These are phyloP conservation scores for Sapajus apella DNA, from an alignment of 2,113 vertebrate genomes.

Conservation along the genomic window DNA sequence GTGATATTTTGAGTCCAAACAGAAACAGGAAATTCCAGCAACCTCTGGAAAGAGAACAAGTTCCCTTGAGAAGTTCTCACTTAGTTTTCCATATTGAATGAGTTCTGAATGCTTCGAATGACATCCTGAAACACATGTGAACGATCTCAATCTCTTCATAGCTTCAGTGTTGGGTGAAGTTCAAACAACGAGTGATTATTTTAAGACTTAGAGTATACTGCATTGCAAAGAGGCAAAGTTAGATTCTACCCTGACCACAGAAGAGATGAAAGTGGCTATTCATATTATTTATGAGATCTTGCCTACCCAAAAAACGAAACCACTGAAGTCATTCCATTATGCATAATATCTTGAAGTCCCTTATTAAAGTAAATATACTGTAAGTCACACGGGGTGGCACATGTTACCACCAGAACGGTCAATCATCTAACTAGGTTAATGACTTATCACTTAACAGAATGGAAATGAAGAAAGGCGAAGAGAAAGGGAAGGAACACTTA, in stretches of 20 bases:
- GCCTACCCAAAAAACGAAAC: background rate
- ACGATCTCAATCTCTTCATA: background rate
- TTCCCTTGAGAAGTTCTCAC: conserved; percentile 53
- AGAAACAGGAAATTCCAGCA: conserved; percentile 73
- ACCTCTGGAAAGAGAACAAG: conserved; percentile 37
- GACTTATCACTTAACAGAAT: background rate
- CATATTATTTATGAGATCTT: background rate
- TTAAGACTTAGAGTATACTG: background rate
- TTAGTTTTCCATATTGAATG: conserved; percentile 61
- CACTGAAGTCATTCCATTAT: background rate
- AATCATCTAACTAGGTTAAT: background rate
- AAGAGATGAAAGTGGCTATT: background rate
- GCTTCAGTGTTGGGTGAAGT: background rate
- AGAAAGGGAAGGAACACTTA: background rate
- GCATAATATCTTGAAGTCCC: background rate
- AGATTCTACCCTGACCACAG: background rate
- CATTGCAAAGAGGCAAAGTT: background rate
- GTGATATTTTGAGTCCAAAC: conserved; percentile 63
- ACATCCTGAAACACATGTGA: conserved; percentile 41
- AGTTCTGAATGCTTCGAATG: background rate
- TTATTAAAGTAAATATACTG: background rate
- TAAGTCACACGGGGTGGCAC: background rate
- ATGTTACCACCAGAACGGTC: background rate
- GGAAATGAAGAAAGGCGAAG: background rate
- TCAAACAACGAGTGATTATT: background rate